A percentile compares a stretch with the other conserved stretches of the same genome.
These are phyloP conservation scores for Sycophila texana DNA, from an alignment of 2,888 invertebrate species.

Conservation along the genomic window DNA sequence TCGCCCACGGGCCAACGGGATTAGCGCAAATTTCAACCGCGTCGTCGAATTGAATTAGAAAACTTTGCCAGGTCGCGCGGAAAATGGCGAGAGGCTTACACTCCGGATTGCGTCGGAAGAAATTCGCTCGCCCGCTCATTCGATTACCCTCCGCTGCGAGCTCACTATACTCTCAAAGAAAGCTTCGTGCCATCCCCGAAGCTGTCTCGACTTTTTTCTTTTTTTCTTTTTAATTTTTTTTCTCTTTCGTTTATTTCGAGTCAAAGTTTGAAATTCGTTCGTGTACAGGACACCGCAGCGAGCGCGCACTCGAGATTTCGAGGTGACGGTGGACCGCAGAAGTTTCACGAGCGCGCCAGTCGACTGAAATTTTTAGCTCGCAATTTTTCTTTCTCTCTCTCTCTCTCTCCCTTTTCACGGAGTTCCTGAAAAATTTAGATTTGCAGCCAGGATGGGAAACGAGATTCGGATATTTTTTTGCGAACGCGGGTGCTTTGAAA, in stretches of 20 bases:
- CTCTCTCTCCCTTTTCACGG: not conserved
- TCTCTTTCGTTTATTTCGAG: too few relatives aligned
- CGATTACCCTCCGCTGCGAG: slow-evolving; percentile 1
- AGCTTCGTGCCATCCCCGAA: too few relatives aligned
- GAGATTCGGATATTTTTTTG: too few relatives aligned
- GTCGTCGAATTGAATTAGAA: slow-evolving; percentile 48
- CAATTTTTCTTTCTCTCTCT: not conserved
- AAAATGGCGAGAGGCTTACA: slow-evolving; percentile 26
- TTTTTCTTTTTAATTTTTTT: too few relatives aligned
- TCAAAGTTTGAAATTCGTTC: too few relatives aligned
- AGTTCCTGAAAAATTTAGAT: not conserved
- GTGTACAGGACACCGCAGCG: too few relatives aligned
- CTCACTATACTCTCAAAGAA: not conserved
- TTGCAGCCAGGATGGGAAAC: not conserved
- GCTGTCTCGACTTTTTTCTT: too few relatives aligned
- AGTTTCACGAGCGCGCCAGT: too few relatives aligned
- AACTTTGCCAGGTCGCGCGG: slow-evolving; percentile 44
- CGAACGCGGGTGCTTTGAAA: too few relatives aligned
- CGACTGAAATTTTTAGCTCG: not conserved
- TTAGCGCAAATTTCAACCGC: not conserved
- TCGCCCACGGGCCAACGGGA: not conserved
- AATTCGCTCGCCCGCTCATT: not conserved
- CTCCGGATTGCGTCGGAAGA: slow-evolving; percentile 15
- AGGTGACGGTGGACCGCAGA: too few relatives aligned
- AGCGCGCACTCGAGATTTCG: too few relatives aligned